Percentiles rank a stretch among this genome's conserved stretches.
Conservation (phyloP, 1,140 invertebrate genomes). For the Macrostomum lignano region DNA sequence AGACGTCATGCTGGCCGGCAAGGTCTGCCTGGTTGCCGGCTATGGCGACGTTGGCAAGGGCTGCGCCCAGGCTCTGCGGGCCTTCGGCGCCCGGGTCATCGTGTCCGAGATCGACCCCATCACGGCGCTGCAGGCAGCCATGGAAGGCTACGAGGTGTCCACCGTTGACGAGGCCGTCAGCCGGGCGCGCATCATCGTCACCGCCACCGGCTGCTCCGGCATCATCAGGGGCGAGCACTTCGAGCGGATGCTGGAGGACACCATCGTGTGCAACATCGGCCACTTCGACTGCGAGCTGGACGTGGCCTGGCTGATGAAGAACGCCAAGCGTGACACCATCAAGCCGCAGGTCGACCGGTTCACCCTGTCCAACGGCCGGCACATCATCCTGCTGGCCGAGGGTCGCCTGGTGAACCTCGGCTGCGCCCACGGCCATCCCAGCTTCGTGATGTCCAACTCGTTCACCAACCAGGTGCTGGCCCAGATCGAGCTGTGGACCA, state of each 20-base stretch:
- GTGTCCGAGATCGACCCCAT: constrained; percentile 97
- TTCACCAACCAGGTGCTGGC: constrained; percentile 96
- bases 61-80: constrained; percentile 68
- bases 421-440: constrained; percentile 90
- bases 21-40: constrained; percentile 81
- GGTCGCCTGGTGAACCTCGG: constrained; percentile 89
- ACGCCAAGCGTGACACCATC: constrained; percentile 64
- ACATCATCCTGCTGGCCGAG: constrained; percentile 74
- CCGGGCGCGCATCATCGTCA: constrained; percentile 79
- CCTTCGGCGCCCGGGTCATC: constrained; percentile 75
- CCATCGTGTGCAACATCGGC: constrained; percentile 94
- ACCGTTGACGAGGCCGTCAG: constrained; percentile 77
- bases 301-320: constrained; percentile 77
- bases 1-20: constrained; percentile 88
- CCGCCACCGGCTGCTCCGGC: constrained; percentile 78
- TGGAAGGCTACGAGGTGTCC: constrained; percentile 74
- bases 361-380: constrained; percentile 53
- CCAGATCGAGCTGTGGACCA: constrained; percentile 93
- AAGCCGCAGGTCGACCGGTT: constrained; percentile 97
- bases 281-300: constrained; percentile 96
- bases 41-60: constrained; percentile 99
- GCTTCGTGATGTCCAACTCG: constrained; percentile 96
- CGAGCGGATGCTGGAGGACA: constrained; percentile 66
- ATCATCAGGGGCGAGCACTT: constrained; percentile 69
- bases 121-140: constrained; percentile 82